Evolutionary conservation across 2,113 vertebrate species (phyloP).

Genomic region (Stegostoma tigrinum): DNA sequence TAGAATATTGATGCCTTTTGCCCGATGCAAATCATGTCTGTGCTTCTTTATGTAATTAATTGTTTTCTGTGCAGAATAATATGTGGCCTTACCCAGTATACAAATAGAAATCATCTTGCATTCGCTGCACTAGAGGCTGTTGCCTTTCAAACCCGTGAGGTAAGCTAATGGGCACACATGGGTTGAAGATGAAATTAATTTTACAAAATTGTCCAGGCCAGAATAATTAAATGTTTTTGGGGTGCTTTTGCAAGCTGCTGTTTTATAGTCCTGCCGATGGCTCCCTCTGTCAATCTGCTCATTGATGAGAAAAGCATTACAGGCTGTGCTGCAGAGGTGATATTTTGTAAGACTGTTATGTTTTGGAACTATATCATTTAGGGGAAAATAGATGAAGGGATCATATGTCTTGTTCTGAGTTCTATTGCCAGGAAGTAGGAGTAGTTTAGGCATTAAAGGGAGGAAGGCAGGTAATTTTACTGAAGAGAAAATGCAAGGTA

Average conservation of each 20-base stretch:
- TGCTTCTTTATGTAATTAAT: not conserved
- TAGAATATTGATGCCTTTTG: not conserved
- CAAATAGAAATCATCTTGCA: slow-evolving; percentile 89
- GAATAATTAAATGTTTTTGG: not conserved
- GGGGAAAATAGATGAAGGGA: no score
- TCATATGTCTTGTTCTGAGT: no score
- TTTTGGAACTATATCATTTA: no score
- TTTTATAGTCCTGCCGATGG: not conserved
- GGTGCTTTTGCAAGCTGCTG: not conserved
- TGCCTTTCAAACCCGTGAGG: slow-evolving; percentile 96
- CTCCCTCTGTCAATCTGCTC: not conserved
- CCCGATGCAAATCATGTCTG: not conserved
- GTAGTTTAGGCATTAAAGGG: no score
- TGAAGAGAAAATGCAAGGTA: no score
- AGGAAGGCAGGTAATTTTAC: no score
- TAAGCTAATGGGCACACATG: slow-evolving; percentile 45
- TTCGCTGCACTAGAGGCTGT: slow-evolving; percentile 96
- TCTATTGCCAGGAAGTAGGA: no score
- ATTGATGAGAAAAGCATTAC: not conserved
- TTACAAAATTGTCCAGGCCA: not conserved
- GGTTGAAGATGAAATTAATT: not conserved
- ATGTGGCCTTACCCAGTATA: slow-evolving; percentile 97
- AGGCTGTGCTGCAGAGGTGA: not conserved
- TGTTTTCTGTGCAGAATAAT: slow-evolving; percentile 70
- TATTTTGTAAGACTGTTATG: no score